These are phyloP conservation scores for Hyposoter dolosus DNA, from an alignment of 2,888 invertebrate genomes.

Conservation along the genomic window DNA sequence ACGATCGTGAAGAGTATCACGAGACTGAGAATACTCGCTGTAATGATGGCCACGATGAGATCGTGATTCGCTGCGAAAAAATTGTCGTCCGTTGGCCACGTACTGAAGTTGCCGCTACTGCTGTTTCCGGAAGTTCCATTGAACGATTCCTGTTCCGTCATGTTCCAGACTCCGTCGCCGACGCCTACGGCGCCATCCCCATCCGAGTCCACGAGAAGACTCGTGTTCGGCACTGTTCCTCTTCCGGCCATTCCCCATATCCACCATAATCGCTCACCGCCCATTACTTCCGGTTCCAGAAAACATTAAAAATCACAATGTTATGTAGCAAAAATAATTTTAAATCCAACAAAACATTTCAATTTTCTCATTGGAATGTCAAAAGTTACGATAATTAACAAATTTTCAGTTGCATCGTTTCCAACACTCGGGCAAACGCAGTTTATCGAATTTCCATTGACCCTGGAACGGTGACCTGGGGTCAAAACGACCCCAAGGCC, in stretches of 20 bases:
- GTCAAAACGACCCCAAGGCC: too few relatives aligned
- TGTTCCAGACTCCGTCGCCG: slow-evolving; percentile 71
- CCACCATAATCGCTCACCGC: slow-evolving; percentile 78
- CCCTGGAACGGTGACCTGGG: too few relatives aligned
- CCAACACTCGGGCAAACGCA: neutral
- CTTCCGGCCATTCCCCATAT: slow-evolving; percentile 76
- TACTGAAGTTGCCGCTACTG: slow-evolving; percentile 39
- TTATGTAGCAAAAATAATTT: neutral
- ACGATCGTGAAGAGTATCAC: slow-evolving; percentile 78
- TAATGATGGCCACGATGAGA: slow-evolving; percentile 74
- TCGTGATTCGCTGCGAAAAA: slow-evolving; percentile 70
- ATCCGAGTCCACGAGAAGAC: slow-evolving; percentile 71
- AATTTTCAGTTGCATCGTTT: neutral
- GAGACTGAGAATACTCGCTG: slow-evolving; percentile 75
- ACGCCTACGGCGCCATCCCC: slow-evolving; percentile 45
- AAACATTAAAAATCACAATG: slow-evolving; percentile 3
- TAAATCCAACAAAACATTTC: neutral
- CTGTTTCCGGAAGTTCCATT: slow-evolving; percentile 70
- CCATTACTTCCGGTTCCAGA: slow-evolving; percentile 73
- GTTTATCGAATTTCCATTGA: neutral
- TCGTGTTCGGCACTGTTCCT: slow-evolving; percentile 73
- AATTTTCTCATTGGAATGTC: neutral
- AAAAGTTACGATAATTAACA: neutral
- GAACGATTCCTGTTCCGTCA: slow-evolving; percentile 72
- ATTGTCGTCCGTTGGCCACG: slow-evolving; percentile 54